Evolutionary conservation across 2,797 vertebrate species (phyloP).

Genomic region (Petrocephalus schoutedeni): DNA sequence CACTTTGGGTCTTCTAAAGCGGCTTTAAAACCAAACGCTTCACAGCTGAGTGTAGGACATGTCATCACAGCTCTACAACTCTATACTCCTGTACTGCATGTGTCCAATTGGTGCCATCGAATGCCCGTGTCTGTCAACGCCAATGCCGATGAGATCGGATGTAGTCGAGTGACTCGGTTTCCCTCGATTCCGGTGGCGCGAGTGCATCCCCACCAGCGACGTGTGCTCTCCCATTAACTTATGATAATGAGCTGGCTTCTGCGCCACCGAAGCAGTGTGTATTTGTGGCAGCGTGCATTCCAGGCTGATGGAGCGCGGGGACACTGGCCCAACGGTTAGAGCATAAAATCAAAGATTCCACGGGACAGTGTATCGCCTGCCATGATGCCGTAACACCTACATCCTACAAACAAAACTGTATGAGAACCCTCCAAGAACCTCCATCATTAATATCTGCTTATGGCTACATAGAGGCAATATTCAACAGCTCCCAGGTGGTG

Average conservation of each 20-base stretch:
- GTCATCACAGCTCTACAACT: not conserved
- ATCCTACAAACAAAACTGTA: slow-evolving; percentile 2
- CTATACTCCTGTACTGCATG: not conserved
- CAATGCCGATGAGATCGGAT: too few species aligned
- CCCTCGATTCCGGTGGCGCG: not conserved
- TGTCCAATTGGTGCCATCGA: not conserved
- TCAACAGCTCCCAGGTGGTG: not conserved
- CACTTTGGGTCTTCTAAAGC: not conserved
- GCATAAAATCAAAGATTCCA: slow-evolving; percentile 12
- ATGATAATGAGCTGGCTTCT: slow-evolving; percentile 21
- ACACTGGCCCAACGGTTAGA: not conserved
- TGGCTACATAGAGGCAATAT: not conserved
- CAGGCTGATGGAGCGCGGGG: not conserved
- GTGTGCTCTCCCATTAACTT: slow-evolving; percentile 20
- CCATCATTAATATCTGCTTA: slow-evolving; percentile 15
- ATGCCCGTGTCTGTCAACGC: not conserved
- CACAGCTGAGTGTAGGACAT: not conserved
- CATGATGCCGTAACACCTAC: not conserved
- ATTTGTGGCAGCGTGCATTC: not conserved
- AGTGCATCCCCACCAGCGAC: not conserved
- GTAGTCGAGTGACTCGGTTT: not conserved
- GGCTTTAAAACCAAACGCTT: not conserved
- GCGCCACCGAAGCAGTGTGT: not conserved
- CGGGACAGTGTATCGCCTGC: not conserved
- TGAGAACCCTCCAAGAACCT: not conserved